Percentiles rank a stretch among this genome's conserved stretches.
These are phyloP conservation scores for Semicossyphus pulcher DNA, from an alignment of 2,113 vertebrate species.

Conservation along the genomic window DNA sequence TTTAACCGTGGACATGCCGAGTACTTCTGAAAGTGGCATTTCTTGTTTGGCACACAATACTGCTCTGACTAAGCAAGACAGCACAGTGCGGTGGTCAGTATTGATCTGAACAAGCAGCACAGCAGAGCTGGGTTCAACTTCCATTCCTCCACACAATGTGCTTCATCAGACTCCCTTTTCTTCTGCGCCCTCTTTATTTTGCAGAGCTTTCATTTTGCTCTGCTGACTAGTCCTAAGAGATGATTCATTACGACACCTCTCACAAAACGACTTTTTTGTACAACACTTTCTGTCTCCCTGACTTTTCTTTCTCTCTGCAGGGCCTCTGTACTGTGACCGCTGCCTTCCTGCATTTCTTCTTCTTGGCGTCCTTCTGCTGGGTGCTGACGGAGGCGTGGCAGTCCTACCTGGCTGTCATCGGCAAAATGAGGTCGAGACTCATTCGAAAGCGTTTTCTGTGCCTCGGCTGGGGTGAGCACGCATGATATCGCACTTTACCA, in stretches of 20 bases:
- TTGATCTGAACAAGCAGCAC: conserved; percentile 15
- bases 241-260: conserved; percentile 34
- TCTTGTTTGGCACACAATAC: conserved; percentile 19
- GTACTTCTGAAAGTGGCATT: conserved; percentile 22
- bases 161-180: conserved; percentile 13
- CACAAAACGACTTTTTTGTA: conserved; percentile 3
- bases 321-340: conserved; percentile 96
- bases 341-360: conserved; percentile 99
- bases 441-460: conserved; percentile 99
- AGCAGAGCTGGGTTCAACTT: conserved; percentile 4
- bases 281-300: not conserved
- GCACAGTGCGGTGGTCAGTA: conserved; percentile 42
- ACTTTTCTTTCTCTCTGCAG: conserved; percentile 70
- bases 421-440: conserved; percentile 94
- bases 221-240: conserved; percentile 14
- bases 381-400: conserved; percentile 99
- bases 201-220: conserved; percentile 15
- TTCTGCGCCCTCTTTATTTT: conserved; percentile 29
- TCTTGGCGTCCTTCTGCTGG: conserved; percentile 99
- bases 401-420: conserved; percentile 98
- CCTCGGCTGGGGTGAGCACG: conserved; percentile 94
- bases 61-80: conserved; percentile 46
- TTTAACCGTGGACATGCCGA: not conserved
- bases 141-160: not conserved
- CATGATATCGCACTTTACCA: not conserved